These are phyloP conservation scores for Atethmia centrago DNA, from an alignment of 2,888 invertebrate genomes.

Conservation along the genomic window DNA sequence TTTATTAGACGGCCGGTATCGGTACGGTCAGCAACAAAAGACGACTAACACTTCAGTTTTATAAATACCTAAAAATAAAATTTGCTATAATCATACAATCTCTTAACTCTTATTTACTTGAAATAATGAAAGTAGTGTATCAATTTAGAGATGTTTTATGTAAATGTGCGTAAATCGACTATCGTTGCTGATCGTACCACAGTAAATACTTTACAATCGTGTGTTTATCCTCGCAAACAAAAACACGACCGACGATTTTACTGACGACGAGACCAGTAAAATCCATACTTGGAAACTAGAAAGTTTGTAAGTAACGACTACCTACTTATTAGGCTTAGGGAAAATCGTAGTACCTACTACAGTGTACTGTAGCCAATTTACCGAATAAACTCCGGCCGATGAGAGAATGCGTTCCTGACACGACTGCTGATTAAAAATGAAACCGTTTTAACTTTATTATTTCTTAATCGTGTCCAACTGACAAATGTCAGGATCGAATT, in stretches of 20 bases:
- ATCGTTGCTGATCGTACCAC: not conserved
- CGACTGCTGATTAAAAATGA: too few relatives aligned
- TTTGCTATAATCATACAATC: not conserved
- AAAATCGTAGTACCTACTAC: constrained; percentile 12
- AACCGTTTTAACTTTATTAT: too few relatives aligned
- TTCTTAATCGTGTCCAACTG: too few relatives aligned
- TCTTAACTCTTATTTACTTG: not conserved
- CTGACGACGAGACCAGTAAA: not conserved
- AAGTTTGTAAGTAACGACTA: constrained; percentile 16
- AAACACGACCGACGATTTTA: constrained; percentile 26
- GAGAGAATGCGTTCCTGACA: too few relatives aligned
- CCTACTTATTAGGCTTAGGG: not conserved
- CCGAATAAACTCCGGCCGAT: too few relatives aligned
- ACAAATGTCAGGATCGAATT: too few relatives aligned
- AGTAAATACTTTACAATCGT: not conserved
- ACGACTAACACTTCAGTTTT: not conserved
- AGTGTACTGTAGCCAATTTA: not conserved
- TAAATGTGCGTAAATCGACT: not conserved
- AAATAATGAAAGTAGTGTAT: not conserved
- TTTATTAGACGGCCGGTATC: not conserved
- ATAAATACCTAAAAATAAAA: too few relatives aligned
- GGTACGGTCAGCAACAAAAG: not conserved
- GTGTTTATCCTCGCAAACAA: constrained; percentile 16
- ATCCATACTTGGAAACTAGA: constrained; percentile 36
- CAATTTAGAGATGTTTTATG: too few relatives aligned